These are phyloP conservation scores for Osmerus mordax DNA, from an alignment of 2,113 vertebrate species.

Conservation along the genomic window DNA sequence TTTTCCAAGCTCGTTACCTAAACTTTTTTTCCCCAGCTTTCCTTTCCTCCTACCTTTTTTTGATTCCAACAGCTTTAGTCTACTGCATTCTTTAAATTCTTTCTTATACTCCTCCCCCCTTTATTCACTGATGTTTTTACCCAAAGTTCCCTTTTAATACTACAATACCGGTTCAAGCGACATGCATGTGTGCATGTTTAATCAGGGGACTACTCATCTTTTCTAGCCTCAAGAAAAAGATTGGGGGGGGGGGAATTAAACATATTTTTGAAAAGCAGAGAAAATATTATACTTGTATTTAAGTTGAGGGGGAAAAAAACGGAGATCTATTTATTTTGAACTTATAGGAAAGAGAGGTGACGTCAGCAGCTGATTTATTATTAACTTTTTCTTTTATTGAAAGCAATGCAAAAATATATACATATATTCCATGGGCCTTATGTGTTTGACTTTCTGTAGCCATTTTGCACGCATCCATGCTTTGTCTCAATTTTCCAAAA, in stretches of 20 bases:
- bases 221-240: slow-evolving; percentile 41
- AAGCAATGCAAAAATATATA: slow-evolving; percentile 79
- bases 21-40: slow-evolving; percentile 54
- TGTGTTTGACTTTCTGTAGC: slow-evolving; percentile 71
- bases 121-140: slow-evolving; percentile 35
- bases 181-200: slow-evolving; percentile 48
- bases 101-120: slow-evolving; percentile 18
- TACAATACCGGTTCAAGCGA: slow-evolving; percentile 44
- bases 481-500: slow-evolving; percentile 43
- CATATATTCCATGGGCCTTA: slow-evolving; percentile 60
- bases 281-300: slow-evolving; percentile 72
- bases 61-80: slow-evolving; percentile 66
- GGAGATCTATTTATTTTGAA: slow-evolving; percentile 75
- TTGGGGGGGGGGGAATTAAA: slow-evolving; percentile 13
- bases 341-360: slow-evolving; percentile 49
- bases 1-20: slow-evolving; percentile 60
- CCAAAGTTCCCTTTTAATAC: slow-evolving; percentile 44
- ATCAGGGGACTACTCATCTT: slow-evolving; percentile 39
- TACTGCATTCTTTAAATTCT: slow-evolving; percentile 52
- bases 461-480: slow-evolving; percentile 69
- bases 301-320: slow-evolving; percentile 54
- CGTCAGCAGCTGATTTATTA: slow-evolving; percentile 65
- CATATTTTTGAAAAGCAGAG: slow-evolving; percentile 66
- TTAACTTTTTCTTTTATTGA: slow-evolving; percentile 74
- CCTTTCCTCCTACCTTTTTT: slow-evolving; percentile 32